These are phyloP conservation scores for Allolobophora icterica DNA, from an alignment of 2,888 invertebrate genomes.

Conservation along the genomic window DNA sequence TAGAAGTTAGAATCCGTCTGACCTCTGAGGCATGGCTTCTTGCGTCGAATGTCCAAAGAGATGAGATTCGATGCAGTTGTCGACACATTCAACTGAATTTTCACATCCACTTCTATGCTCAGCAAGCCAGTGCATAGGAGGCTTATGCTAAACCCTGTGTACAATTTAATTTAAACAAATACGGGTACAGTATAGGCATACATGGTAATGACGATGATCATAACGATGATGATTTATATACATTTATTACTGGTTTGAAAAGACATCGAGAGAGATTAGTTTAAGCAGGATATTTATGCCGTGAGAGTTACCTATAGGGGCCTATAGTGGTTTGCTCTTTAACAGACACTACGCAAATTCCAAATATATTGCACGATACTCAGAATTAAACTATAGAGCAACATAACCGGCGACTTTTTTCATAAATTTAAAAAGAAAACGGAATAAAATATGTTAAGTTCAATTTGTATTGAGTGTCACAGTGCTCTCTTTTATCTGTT, in stretches of 20 bases:
- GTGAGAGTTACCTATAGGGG: too few relatives aligned
- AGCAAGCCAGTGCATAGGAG: conserved; percentile 39
- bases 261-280: not conserved
- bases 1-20: not conserved
- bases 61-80: conserved; percentile 13
- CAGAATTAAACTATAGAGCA: too few relatives aligned
- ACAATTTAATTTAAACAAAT: not conserved
- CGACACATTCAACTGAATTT: conserved; percentile 27
- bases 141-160: conserved; percentile 35
- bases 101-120: conserved; percentile 37
- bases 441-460: too few relatives aligned
- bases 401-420: too few relatives aligned
- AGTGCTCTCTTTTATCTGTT: too few relatives aligned
- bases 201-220: not conserved
- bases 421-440: too few relatives aligned
- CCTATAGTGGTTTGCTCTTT: not conserved
- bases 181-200: not conserved
- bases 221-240: not conserved
- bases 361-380: not conserved
- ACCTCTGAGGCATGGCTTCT: conserved; percentile 38
- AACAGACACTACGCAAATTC: not conserved
- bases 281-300: not conserved
- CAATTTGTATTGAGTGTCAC: too few relatives aligned
- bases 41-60: conserved; percentile 32
- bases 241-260: not conserved